Percentiles rank a stretch among this genome's conserved stretches.
These are phyloP conservation scores for Stegophylla sp. DNA, from an alignment of 2,888 invertebrate genomes.

Conservation along the genomic window DNA sequence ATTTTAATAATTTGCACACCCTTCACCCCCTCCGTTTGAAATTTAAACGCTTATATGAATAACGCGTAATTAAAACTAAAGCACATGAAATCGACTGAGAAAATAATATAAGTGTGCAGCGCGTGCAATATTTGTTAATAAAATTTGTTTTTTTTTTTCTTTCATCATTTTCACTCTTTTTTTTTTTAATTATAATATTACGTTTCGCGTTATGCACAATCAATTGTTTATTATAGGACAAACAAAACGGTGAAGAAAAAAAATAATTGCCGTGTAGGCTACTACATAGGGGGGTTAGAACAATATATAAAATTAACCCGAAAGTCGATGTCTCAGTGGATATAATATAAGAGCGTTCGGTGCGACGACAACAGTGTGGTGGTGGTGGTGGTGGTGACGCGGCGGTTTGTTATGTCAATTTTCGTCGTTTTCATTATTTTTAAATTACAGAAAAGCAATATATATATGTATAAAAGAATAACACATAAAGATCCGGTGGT, in stretches of 20 bases:
- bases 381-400: too few species aligned
- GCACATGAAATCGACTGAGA: neutral
- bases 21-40: too few species aligned
- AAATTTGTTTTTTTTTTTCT: neutral
- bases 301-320: neutral
- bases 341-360: neutral
- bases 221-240: neutral
- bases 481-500: neutral
- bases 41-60: too few species aligned
- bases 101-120: neutral
- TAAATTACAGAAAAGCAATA: slow-evolving; percentile 31
- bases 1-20: too few species aligned
- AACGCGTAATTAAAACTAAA: neutral
- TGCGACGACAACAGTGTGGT: neutral
- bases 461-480: neutral
- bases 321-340: neutral
- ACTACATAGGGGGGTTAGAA: neutral
- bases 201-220: neutral
- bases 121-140: neutral
- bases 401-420: neutral
- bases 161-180: neutral
- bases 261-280: neutral
- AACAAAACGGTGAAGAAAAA: neutral
- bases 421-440: slow-evolving; percentile 26
- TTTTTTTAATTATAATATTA: neutral